Evolutionary conservation across 2,113 vertebrate species (phyloP), one percentile per base, ranked within the genome.

Genomic region (Aldabrachelys gigantea): DNA sequence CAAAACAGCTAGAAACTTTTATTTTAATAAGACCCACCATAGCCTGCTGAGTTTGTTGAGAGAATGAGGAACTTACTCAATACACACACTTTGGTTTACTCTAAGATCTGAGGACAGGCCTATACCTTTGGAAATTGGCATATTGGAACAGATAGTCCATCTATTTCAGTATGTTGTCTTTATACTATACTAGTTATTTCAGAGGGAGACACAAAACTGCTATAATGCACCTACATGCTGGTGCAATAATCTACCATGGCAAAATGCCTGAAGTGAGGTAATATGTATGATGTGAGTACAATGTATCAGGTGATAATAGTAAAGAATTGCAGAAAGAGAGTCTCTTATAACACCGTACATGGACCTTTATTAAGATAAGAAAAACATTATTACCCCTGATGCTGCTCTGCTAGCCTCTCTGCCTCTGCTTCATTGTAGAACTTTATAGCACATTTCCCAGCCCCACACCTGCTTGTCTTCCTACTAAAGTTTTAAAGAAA

Each of bases 221-320:
- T 47, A 41, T 4, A 49, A 1, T 11, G 31, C 13, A 16, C 0
- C 0, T 1, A 17, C 38, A 8, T 52, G 80, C 54, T 54, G 49
- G 13, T 4, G 72, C 49, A 52, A 52, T 4, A 24, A 25, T 12
- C 16, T 22, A 62, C 38, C n/a, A 80, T 57, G 22, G 5, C 35
- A 13, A 31, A 88, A 0, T 27, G n/a, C 44, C 27, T 31, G 44
- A 1, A 22, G 86, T 50, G 27, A 19, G 25, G 10, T 12, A 72
- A 72, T 78, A 76, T 44, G 13, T 16, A 47, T 29, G 24, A 41
- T 29, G 41, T 27, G 75, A 47, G 4, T 47, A 44, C 41, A 47
- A 16, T 78, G 41, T 44, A 76, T 76, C 41, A 44, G 27, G 75
- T 47, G 44, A 29, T 78, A 25, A 72, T 16, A 78, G 75, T 47